phyloP scores from a whole-genome alignment of 35 echinoderm and acorn worm species.

The Eucidaris tribuloides region DNA sequence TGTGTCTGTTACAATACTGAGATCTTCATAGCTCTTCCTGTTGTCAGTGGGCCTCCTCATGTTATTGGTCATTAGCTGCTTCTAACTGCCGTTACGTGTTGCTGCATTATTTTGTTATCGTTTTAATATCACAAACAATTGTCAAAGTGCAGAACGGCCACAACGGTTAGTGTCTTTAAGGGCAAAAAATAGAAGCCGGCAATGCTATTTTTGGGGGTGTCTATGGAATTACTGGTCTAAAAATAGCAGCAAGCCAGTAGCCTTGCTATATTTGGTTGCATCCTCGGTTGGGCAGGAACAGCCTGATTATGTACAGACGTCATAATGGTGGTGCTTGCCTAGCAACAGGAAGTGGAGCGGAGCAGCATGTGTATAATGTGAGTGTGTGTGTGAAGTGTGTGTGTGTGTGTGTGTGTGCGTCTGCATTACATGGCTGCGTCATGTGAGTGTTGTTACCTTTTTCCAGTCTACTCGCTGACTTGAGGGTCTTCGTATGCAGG shows the following conservation, averaged over 20 bases:
- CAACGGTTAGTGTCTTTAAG: slow-evolving; percentile 33
- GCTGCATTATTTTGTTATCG: not conserved
- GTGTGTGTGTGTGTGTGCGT: not conserved
- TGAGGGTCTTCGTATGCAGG: not conserved
- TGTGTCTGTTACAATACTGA: too few relatives aligned
- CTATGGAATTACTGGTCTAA: slow-evolving; percentile 22
- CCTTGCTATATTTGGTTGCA: slow-evolving; percentile 38
- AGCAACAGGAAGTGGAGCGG: slow-evolving; percentile 29
- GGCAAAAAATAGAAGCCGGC: slow-evolving; percentile 15
- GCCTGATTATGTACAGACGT: slow-evolving; percentile 40
- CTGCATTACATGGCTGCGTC: not conserved
- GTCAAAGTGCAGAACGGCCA: not conserved
- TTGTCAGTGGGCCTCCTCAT: too few relatives aligned
- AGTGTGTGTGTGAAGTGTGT: not conserved
- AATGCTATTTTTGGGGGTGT: slow-evolving; percentile 30
- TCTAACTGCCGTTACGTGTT: too few relatives aligned
- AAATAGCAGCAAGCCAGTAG: slow-evolving; percentile 30
- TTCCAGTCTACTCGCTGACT: not conserved
- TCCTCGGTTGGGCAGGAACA: slow-evolving; percentile 37
- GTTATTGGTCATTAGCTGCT: too few relatives aligned
- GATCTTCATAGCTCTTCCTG: too few relatives aligned
- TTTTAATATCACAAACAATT: slow-evolving; percentile 4
- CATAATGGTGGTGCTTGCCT: slow-evolving; percentile 37
- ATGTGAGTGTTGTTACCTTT: not conserved
- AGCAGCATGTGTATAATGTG: slow-evolving; percentile 6